Evolutionary conservation across 2,113 vertebrate species (phyloP).

Genomic region (Acanthisitta chloris): DNA sequence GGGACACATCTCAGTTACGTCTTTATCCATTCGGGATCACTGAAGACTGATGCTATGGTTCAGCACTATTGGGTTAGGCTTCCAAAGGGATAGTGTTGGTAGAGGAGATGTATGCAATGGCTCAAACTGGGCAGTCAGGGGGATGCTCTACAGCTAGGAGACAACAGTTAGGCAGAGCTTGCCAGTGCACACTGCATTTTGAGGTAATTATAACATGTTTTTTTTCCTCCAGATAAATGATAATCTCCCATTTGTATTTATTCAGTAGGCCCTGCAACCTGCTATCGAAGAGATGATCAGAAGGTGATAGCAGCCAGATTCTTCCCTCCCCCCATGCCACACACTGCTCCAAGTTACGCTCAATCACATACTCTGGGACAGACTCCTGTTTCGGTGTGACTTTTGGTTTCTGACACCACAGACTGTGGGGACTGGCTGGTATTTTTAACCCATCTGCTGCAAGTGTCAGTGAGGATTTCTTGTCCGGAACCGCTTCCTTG

Average conservation of each 20-base stretch:
- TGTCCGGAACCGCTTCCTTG: neutral
- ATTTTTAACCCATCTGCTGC: neutral
- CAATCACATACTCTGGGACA: neutral
- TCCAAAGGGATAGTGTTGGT: neutral
- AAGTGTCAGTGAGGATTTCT: neutral
- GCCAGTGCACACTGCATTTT: neutral
- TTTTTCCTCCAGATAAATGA: neutral
- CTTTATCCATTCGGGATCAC: neutral
- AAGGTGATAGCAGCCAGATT: accelerated
- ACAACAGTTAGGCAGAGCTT: neutral
- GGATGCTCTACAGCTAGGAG: neutral
- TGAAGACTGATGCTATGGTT: neutral
- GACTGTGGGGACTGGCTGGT: neutral
- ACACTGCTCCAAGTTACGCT: neutral
- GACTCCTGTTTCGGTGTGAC: neutral
- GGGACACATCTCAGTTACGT: neutral
- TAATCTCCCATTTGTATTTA: neutral
- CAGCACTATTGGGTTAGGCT: neutral
- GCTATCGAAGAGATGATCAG: neutral
- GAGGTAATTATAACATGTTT: neutral
- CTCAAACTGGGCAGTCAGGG: neutral
- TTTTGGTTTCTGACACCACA: neutral
- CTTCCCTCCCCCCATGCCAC: neutral
- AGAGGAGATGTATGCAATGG: neutral
- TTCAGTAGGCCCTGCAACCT: neutral